Evolutionary conservation across 2,888 invertebrate species (phyloP), one percentile per base, ranked within the genome.

Genomic region (Hermaeophaga mercurialis): DNA sequence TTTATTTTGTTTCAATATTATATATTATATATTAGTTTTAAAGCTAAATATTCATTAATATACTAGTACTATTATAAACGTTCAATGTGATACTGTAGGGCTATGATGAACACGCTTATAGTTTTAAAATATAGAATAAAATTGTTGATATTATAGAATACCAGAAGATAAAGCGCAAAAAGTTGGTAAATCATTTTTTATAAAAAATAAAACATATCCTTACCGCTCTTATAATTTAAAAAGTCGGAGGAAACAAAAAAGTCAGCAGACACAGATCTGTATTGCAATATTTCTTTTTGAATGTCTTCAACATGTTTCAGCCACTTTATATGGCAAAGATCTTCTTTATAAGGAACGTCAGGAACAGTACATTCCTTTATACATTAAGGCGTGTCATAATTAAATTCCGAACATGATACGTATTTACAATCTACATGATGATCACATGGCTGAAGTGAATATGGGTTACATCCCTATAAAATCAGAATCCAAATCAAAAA

Each of bases 231-330:
- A 80, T 94, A 94, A 36, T 80, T 76, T 1, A 89, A 80, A 72
- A 94, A 86, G 78, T 94, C 94, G 18, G 85, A 82, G 68, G 89
- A 94, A 1, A 94, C 93, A 0, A 85, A 86, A 71, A 93, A 91
- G 1, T 89, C 88, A 1, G 83, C 92, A 78, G 91, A 92, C 0
- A 93, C 91, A 1, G 94, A 93, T 6, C 92, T 93, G 73, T 91
- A 87, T 39, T 80, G 83, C 79, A 85, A 84, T 57, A 94, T 84
- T 75, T 94, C 94, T 12, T 82, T 82, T 77, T 84, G 87, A 63
- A 94, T 92, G 58, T 88, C 82, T 6, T 33, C 38, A 1, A 81
- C 78, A 36, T 82, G 85, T 1, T 18, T 22, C 3, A 50, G 14
- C 4, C 1, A 19, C 8, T 19, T 9, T 5, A 5, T 3, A 12